Evolutionary conservation across 2,113 vertebrate genomes (phyloP).

Genomic region (Crotalus tigris): DNA sequence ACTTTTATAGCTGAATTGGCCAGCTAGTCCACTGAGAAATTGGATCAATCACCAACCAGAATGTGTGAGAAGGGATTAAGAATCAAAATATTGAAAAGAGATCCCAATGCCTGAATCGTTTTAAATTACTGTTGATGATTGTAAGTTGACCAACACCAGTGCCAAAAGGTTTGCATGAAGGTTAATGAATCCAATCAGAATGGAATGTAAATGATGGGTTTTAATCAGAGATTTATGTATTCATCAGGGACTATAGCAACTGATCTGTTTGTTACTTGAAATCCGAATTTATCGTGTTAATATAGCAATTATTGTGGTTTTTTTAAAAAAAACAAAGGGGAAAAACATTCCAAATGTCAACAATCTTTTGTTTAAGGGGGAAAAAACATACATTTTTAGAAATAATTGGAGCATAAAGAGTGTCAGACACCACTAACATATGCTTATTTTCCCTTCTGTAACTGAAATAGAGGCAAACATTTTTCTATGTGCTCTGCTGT

Average conservation of each 20-base stretch:
- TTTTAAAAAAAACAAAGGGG: not conserved
- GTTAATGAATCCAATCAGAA: not conserved
- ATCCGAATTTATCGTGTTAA: not conserved
- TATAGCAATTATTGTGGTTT: not conserved
- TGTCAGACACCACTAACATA: conserved; percentile 75
- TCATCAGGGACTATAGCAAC: not conserved
- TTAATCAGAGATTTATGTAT: not conserved
- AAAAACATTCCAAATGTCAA: conserved; percentile 57
- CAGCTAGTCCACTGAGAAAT: not conserved
- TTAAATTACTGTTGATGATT: not conserved
- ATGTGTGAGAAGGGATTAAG: not conserved
- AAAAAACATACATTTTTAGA: conserved; percentile 53
- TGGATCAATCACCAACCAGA: not conserved
- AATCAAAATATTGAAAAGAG: not conserved
- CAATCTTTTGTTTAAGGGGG: conserved; percentile 60
- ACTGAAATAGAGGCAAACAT: conserved; percentile 69
- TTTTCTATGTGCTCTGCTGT: conserved; percentile 10
- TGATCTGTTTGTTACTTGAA: not conserved
- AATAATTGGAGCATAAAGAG: conserved; percentile 72
- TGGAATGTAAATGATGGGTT: not conserved
- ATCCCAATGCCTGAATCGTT: not conserved
- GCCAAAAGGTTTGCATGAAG: not conserved
- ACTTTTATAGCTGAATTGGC: not conserved
- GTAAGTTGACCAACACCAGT: not conserved
- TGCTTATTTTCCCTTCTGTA: conserved; percentile 71